Conservation (phyloP, 2,113 vertebrate genomes). For the Leucosticte australis region DNA sequence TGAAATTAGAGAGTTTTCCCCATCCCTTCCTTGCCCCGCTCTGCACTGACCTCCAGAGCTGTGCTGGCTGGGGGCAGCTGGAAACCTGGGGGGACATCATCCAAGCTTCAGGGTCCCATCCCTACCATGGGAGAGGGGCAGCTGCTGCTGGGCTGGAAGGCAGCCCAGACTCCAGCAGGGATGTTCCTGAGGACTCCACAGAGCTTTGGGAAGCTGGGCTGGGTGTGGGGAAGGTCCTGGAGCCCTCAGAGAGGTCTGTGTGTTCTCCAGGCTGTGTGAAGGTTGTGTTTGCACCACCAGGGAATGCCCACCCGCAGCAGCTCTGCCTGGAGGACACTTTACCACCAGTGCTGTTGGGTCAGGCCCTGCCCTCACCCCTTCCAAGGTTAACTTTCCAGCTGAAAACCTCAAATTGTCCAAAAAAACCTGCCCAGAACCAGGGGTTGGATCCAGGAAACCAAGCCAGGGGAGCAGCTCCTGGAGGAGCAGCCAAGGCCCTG, state of each 20-base stretch:
- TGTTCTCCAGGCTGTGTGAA: neutral
- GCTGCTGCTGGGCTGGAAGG: neutral
- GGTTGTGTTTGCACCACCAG: rapidly evolving
- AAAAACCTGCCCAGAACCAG: neutral
- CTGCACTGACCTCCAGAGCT: neutral
- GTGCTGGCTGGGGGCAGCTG: neutral
- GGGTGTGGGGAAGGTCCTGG: neutral
- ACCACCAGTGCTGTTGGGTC: rapidly evolving
- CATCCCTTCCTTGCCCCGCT: neutral
- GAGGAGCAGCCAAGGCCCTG: neutral
- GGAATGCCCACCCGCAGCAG: too few relatives aligned
- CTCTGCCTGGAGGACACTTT: neutral
- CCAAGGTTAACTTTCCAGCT: neutral
- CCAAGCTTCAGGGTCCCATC: neutral
- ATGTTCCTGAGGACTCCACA: too few relatives aligned
- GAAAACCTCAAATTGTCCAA: neutral
- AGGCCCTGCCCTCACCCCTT: rapidly evolving
- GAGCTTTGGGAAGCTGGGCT: neutral
- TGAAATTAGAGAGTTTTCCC: neutral
- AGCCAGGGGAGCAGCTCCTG: neutral
- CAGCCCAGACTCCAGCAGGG: neutral
- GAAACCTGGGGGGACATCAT: neutral
- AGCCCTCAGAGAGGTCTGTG: neutral
- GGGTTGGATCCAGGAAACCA: neutral
- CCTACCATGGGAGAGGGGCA: neutral